Evolutionary conservation across 2,113 vertebrate species (phyloP).

Genomic region (Mesocricetus auratus): DNA sequence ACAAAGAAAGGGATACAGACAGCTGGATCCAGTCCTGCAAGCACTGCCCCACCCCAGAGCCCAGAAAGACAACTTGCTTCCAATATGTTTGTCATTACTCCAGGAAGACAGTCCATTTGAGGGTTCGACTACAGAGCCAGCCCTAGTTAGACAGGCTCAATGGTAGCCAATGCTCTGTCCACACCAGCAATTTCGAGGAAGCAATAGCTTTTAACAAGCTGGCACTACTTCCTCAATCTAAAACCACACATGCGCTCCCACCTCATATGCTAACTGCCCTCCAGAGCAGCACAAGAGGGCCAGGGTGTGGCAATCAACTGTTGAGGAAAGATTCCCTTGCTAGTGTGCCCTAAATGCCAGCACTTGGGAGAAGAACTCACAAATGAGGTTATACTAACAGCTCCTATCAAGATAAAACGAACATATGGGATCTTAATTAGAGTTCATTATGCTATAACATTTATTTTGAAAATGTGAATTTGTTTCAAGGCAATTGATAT

Average conservation of each 20-base stretch:
- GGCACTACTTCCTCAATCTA: background rate
- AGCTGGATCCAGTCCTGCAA: slow-evolving; percentile 2
- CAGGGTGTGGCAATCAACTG: background rate
- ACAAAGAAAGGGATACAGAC: background rate
- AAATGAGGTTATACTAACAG: slow-evolving; percentile 9
- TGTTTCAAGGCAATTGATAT: background rate
- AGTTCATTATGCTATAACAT: background rate
- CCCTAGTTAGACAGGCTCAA: background rate
- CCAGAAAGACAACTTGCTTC: background rate
- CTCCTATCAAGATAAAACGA: slow-evolving; percentile 25
- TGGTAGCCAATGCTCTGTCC: background rate
- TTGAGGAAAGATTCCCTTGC: background rate
- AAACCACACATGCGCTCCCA: slow-evolving; percentile 19
- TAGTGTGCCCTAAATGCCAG: background rate
- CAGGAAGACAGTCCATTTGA: background rate
- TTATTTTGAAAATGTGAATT: slow-evolving; percentile 63
- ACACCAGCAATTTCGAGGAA: slow-evolving; percentile 27
- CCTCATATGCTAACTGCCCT: background rate
- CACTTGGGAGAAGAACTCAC: slow-evolving; percentile 11
- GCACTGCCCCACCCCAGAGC: background rate
- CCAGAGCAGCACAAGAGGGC: background rate
- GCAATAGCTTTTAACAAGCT: slow-evolving; percentile 46
- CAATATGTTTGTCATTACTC: background rate
- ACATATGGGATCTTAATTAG: slow-evolving; percentile 39
- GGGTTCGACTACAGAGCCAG: background rate